Conservation (phyloP, 2,113 vertebrate genomes). For the Ciconia maguari region DNA sequence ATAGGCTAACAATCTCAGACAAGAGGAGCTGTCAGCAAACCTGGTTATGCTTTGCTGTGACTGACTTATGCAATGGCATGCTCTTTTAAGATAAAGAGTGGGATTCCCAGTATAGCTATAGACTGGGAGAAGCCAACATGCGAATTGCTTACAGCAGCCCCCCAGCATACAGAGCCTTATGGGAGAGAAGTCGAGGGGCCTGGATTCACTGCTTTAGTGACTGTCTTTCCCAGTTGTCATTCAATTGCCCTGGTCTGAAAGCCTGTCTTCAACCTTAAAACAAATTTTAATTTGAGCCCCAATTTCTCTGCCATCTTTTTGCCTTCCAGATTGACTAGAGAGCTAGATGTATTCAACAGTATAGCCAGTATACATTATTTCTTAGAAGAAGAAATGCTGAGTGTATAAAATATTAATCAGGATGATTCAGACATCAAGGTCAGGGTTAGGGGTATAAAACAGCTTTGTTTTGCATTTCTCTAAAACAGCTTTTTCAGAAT, state of each 20-base stretch:
- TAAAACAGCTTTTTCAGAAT: not conserved
- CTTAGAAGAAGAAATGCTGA: not conserved
- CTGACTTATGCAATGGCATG: not conserved
- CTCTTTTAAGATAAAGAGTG: not conserved
- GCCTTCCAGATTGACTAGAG: not conserved
- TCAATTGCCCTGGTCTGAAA: not conserved
- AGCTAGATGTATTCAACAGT: not conserved
- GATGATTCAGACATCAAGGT: not conserved
- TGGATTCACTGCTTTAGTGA: not conserved
- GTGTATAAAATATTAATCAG: not conserved
- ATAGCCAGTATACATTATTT: not conserved
- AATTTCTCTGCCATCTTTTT: not conserved
- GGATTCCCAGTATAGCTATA: not conserved
- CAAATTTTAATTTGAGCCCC: not conserved
- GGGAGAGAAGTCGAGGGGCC: fast-evolving
- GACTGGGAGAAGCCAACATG: not conserved
- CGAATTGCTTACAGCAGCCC: not conserved
- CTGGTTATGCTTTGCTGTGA: not conserved
- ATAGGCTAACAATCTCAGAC: not conserved
- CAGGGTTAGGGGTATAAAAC: not conserved
- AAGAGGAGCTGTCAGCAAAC: not conserved
- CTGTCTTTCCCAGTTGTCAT: not conserved
- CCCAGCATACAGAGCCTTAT: not conserved
- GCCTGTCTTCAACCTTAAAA: not conserved
- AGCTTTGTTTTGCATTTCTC: not conserved